Conservation (phyloP, 2,888 invertebrate genomes). For the Latrodectus hesperus region DNA sequence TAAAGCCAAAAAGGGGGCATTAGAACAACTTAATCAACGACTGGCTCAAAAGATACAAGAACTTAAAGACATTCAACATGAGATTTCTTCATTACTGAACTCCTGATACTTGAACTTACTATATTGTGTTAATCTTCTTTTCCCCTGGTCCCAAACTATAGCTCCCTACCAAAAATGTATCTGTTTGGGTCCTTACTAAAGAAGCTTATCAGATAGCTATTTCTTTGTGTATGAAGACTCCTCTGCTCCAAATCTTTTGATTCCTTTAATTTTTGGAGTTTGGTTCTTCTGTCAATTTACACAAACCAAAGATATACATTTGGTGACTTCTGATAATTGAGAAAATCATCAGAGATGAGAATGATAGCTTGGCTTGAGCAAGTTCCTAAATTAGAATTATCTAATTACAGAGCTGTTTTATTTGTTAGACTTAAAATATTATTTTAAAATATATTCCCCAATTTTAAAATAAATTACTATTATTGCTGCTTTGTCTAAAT, state of each 20-base stretch:
- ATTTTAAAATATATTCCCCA: too few relatives aligned
- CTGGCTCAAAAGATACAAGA: constrained; percentile 87
- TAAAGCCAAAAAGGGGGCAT: constrained; percentile 86
- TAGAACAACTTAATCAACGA: constrained; percentile 88
- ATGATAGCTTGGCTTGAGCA: constrained; percentile 50
- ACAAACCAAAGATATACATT: constrained; percentile 62
- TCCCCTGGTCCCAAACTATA: constrained; percentile 61
- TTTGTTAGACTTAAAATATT: not conserved
- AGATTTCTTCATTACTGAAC: constrained; percentile 84
- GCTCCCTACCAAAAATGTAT: constrained; percentile 65
- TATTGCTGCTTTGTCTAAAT: too few relatives aligned
- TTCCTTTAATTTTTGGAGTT: constrained; percentile 44
- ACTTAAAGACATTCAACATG: constrained; percentile 87
- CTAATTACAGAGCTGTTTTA: not conserved
- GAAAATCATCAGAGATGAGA: constrained; percentile 50
- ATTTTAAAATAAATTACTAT: too few relatives aligned
- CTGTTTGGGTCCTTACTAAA: constrained; percentile 58
- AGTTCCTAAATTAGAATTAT: constrained; percentile 56
- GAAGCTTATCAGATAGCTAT: constrained; percentile 48
- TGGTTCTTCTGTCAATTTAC: constrained; percentile 28
- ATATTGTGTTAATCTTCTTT: constrained; percentile 44
- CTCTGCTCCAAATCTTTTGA: constrained; percentile 36
- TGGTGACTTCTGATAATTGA: constrained; percentile 51
- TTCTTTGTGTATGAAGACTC: constrained; percentile 35
- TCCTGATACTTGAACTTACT: constrained; percentile 68